Percentiles rank a stretch among this genome's conserved stretches.
Evolutionary conservation across 2,797 vertebrate species (phyloP).

Genomic region (Dendrocincla fuliginosa): DNA sequence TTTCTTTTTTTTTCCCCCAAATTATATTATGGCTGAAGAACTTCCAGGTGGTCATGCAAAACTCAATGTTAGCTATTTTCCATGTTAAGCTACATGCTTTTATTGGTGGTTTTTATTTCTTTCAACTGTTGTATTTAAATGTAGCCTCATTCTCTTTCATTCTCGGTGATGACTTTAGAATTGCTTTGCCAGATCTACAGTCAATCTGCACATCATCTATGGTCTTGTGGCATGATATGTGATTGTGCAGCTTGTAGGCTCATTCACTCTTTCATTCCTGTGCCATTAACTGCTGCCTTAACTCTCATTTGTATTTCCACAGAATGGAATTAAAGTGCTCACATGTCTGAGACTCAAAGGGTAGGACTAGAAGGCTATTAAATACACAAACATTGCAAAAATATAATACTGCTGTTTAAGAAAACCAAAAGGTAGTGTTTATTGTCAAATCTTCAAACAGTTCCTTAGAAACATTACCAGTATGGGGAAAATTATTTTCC

Average conservation of each 20-base stretch:
- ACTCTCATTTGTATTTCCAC: not conserved
- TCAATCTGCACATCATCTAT: not conserved
- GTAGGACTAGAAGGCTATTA: not conserved
- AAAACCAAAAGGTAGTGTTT: not conserved
- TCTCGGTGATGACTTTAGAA: not conserved
- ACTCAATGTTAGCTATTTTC: not conserved
- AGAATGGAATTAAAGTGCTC: not conserved
- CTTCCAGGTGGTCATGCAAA: not conserved
- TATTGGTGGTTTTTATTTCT: not conserved
- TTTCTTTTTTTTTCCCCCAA: not conserved
- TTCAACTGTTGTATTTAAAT: not conserved
- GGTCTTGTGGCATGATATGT: not conserved
- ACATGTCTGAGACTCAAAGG: fast-evolving
- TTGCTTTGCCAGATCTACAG: not conserved
- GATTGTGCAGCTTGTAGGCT: not conserved
- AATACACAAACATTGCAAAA: not conserved
- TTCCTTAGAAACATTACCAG: not conserved
- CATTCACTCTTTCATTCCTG: not conserved
- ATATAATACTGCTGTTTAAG: not conserved
- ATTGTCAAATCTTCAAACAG: not conserved
- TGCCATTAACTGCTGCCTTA: not conserved
- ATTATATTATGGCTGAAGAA: not conserved
- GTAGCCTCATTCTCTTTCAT: not conserved
- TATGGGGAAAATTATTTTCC: not conserved
- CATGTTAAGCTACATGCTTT: not conserved